phyloP scores from a whole-genome alignment of 1,140 invertebrate species.

The Aporrectodea caliginosa region DNA sequence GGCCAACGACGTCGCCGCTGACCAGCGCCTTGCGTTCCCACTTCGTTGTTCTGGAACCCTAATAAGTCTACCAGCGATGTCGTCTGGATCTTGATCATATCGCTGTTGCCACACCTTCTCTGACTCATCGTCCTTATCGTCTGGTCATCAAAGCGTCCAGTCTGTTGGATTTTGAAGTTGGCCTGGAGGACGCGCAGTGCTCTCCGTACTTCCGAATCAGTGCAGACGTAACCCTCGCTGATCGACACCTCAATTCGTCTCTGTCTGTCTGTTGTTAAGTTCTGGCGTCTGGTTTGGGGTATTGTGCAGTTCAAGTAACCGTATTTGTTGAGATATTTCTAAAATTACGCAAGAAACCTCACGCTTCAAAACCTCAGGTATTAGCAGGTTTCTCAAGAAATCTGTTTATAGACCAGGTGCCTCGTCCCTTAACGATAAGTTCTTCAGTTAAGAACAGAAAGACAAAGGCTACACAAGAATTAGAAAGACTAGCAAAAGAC shows the following conservation, averaged over 20 bases:
- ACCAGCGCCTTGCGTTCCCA: not conserved
- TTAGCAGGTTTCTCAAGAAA: too few species aligned
- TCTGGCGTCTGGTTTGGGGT: not conserved
- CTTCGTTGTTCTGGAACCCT: not conserved
- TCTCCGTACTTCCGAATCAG: not conserved
- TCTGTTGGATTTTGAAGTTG: constrained; percentile 50
- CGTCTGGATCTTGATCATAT: constrained; percentile 29
- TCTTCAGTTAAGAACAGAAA: too few species aligned
- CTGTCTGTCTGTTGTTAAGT: not conserved
- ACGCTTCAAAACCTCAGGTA: too few species aligned
- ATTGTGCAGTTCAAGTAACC: constrained; percentile 28
- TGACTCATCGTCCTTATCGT: constrained; percentile 52
- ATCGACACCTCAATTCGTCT: not conserved
- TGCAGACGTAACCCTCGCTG: constrained; percentile 10
- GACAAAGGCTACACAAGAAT: too few species aligned
- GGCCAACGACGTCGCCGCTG: too few species aligned
- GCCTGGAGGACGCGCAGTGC: constrained; percentile 39
- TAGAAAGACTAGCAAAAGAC: too few species aligned
- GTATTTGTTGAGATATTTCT: constrained; percentile 27
- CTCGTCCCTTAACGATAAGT: too few species aligned
- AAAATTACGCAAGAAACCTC: too few species aligned
- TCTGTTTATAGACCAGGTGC: too few species aligned
- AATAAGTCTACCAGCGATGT: not conserved
- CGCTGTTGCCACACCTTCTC: constrained; percentile 54
- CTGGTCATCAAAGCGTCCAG: constrained; percentile 49